A percentile compares a stretch with the other conserved stretches of the same genome.
Evolutionary conservation across 2,113 vertebrate species (phyloP).

Genomic region (Gambusia affinis): DNA sequence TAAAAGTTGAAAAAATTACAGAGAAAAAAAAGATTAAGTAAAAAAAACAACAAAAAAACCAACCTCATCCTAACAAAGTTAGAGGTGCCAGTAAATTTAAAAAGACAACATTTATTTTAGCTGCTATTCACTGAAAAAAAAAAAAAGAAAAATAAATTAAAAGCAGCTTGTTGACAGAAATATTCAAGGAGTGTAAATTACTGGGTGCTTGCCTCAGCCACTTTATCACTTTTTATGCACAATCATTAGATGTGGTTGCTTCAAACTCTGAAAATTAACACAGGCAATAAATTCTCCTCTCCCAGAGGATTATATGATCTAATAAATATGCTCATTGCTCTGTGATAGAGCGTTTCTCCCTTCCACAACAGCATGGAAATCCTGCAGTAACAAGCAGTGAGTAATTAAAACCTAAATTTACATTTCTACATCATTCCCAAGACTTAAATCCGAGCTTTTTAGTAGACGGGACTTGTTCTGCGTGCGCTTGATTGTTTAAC

Average conservation of each 20-base stretch:
- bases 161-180: constrained; percentile 22
- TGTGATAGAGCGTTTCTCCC: constrained; percentile 9
- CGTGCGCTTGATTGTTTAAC: constrained; percentile 7
- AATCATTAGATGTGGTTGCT: constrained; percentile 56
- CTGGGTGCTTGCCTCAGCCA: constrained; percentile 36
- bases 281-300: constrained; percentile 52
- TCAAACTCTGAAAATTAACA: constrained; percentile 65
- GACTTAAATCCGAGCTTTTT: not conserved
- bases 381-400: constrained; percentile 23
- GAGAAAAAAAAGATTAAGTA: too few relatives aligned
- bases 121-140: constrained; percentile 11
- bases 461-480: constrained; percentile 6
- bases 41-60: too few relatives aligned
- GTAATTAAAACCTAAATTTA: constrained; percentile 41
- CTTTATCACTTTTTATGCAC: constrained; percentile 53
- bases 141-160: not conserved
- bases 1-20: too few relatives aligned
- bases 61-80: not conserved
- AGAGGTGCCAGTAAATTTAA: not conserved
- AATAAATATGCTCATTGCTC: constrained; percentile 47
- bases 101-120: constrained; percentile 1
- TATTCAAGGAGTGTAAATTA: constrained; percentile 38
- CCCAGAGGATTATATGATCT: constrained; percentile 43
- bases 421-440: constrained; percentile 29
- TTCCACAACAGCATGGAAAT: constrained; percentile 20